These are phyloP conservation scores for Drosophila dunni DNA, from an alignment of 1,140 invertebrate species.

Conservation along the genomic window DNA sequence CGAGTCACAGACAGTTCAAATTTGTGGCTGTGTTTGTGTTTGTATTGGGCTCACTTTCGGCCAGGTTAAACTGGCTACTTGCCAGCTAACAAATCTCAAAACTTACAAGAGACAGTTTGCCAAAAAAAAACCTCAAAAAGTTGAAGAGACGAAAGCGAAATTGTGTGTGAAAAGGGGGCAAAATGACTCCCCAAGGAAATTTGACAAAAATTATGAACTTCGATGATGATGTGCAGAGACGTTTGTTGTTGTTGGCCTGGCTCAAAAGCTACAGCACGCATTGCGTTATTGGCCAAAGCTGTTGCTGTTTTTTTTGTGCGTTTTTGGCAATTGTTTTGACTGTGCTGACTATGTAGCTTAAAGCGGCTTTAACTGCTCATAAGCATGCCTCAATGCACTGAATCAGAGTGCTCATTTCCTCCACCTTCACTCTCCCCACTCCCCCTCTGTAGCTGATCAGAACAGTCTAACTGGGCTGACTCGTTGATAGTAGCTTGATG, in stretches of 20 bases:
- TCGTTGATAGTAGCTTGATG: constrained; percentile 36
- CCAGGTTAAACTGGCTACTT: constrained; percentile 28
- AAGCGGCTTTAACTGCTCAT: constrained; percentile 59
- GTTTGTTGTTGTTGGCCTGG: constrained; percentile 12
- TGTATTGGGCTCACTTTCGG: neutral
- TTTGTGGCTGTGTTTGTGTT: neutral
- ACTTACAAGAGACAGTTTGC: constrained; percentile 59
- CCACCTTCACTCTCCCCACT: neutral
- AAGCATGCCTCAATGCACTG: constrained; percentile 41
- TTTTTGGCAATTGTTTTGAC: constrained; percentile 30
- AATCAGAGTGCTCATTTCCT: constrained; percentile 6
- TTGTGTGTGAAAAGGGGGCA: constrained; percentile 53
- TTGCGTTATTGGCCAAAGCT: constrained; percentile 37
- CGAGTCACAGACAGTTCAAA: constrained; percentile 9
- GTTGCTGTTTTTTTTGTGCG: constrained; percentile 14
- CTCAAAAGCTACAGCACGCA: constrained; percentile 26
- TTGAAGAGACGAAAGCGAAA: constrained; percentile 29
- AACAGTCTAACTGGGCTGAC: constrained; percentile 22
- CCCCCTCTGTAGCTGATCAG: neutral
- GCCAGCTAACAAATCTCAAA: constrained; percentile 56
- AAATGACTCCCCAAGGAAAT: constrained; percentile 58
- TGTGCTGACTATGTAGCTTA: constrained; percentile 34
- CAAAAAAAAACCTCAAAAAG: constrained; percentile 5
- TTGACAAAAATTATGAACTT: constrained; percentile 50
- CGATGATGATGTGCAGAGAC: constrained; percentile 30